Conservation (phyloP, 1,140 invertebrate species). For the Eufriesea mexicana region DNA sequence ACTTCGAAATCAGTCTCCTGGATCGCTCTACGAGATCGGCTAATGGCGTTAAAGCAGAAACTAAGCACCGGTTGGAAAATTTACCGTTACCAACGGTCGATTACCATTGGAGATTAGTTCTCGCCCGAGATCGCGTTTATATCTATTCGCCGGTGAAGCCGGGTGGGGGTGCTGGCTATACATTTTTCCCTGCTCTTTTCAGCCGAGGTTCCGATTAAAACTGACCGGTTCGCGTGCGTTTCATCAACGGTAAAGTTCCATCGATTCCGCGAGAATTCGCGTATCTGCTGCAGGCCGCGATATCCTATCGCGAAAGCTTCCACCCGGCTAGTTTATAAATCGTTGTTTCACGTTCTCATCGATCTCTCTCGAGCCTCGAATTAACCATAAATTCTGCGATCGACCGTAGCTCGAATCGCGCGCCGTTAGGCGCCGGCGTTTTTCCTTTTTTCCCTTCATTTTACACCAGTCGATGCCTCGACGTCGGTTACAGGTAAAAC, state of each 20-base stretch:
- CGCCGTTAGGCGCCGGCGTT: not conserved
- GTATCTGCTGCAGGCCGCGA: slow-evolving; percentile 19
- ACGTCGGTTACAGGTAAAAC: not conserved
- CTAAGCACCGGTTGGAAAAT: slow-evolving; percentile 73
- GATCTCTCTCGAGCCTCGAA: slow-evolving; percentile 11
- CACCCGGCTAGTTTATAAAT: slow-evolving; percentile 18
- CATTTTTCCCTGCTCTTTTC: not conserved
- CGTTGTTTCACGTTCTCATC: not conserved
- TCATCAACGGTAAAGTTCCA: slow-evolving; percentile 45
- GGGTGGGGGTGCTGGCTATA: not conserved
- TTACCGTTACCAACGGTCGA: slow-evolving; percentile 75
- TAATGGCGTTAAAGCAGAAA: slow-evolving; percentile 48
- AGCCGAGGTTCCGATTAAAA: slow-evolving; percentile 16
- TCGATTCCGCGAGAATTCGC: slow-evolving; percentile 34
- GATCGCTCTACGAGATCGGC: slow-evolving; percentile 32
- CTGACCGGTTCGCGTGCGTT: slow-evolving; percentile 28
- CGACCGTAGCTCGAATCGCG: slow-evolving; percentile 20
- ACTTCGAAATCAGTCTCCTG: slow-evolving; percentile 33
- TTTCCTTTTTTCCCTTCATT: not conserved
- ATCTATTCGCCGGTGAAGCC: slow-evolving; percentile 35
- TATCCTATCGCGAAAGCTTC: slow-evolving; percentile 20
- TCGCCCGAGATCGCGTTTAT: slow-evolving; percentile 71
- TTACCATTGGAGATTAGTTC: slow-evolving; percentile 79
- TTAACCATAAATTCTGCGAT: slow-evolving; percentile 37
- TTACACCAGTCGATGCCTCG: not conserved